Evolutionary conservation across 2,888 invertebrate genomes (phyloP).

Genomic region (Lacanobia oleracea): DNA sequence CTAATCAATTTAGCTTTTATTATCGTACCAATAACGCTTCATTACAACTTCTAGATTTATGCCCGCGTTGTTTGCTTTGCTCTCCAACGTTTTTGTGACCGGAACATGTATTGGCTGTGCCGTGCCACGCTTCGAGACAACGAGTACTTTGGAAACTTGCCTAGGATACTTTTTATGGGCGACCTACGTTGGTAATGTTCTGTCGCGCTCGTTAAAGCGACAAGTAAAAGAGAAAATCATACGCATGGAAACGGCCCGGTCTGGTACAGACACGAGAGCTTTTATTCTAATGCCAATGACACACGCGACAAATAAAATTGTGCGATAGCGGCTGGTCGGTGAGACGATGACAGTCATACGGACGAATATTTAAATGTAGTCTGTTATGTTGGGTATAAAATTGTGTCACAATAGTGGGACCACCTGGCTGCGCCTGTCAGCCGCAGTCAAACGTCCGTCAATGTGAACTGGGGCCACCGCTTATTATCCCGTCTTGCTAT

Average conservation of each 20-base stretch:
- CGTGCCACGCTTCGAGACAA: constrained; percentile 50
- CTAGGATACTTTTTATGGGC: constrained; percentile 74
- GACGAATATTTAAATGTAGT: constrained; percentile 66
- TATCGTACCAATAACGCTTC: constrained; percentile 88
- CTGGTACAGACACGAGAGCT: constrained; percentile 66
- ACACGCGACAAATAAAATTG: constrained; percentile 70
- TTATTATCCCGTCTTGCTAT: constrained; percentile 80
- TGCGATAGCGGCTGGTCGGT: constrained; percentile 57
- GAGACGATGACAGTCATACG: constrained; percentile 63
- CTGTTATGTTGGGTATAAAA: constrained; percentile 60
- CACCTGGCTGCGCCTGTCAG: constrained; percentile 78
- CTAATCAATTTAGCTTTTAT: constrained; percentile 90
- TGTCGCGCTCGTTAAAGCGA: constrained; percentile 69
- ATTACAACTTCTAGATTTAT: constrained; percentile 85
- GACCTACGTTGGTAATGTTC: constrained; percentile 68
- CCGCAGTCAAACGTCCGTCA: constrained; percentile 77
- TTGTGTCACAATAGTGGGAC: constrained; percentile 68
- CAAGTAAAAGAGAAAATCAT: constrained; percentile 71
- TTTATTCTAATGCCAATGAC: constrained; percentile 68
- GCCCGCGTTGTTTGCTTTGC: constrained; percentile 79
- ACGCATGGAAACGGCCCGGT: constrained; percentile 68
- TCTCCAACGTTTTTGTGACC: constrained; percentile 72
- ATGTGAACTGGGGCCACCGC: constrained; percentile 69
- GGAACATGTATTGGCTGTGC: constrained; percentile 69
- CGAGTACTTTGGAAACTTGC: constrained; percentile 74